These are phyloP conservation scores for Polydrusus pterygomalis DNA, from an alignment of 2,888 invertebrate species.

Conservation along the genomic window DNA sequence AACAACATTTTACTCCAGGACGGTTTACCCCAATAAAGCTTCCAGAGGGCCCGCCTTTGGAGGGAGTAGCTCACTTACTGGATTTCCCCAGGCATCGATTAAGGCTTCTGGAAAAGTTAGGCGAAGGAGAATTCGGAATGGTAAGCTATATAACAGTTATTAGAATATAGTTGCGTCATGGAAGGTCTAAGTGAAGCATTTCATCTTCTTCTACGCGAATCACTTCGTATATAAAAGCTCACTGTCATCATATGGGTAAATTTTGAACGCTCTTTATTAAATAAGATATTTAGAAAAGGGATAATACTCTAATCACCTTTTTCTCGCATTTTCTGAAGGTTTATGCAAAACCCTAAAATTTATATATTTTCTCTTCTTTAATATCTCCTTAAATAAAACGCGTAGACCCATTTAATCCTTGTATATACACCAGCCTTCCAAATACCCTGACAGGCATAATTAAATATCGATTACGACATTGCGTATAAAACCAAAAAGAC, in stretches of 20 bases:
- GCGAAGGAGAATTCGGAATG: slow-evolving; percentile 91
- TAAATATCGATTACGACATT: slow-evolving; percentile 1
- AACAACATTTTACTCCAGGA: slow-evolving; percentile 80
- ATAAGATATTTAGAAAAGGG: too few relatives aligned
- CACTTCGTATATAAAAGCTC: too few relatives aligned
- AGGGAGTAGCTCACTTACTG: slow-evolving; percentile 80
- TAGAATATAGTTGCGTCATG: too few relatives aligned
- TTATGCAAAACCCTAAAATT: too few relatives aligned
- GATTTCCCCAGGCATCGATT: slow-evolving; percentile 90
- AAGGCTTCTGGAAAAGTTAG: slow-evolving; percentile 88
- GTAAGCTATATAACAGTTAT: slow-evolving; percentile 73
- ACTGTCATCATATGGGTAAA: too few relatives aligned
- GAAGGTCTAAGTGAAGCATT: too few relatives aligned
- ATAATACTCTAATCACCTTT: too few relatives aligned
- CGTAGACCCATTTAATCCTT: background rate
- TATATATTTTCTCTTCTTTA: too few relatives aligned
- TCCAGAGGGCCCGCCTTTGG: slow-evolving; percentile 81
- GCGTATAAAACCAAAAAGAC: slow-evolving; percentile 24
- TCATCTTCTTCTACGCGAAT: too few relatives aligned
- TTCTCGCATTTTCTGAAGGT: too few relatives aligned
- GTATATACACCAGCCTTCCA: too few relatives aligned
- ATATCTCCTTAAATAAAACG: background rate
- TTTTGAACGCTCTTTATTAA: too few relatives aligned
- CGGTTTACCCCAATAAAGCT: slow-evolving; percentile 84
- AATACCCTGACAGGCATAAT: background rate